Base-by-base conservation (phyloP, 2,113 vertebrate species). In the Thalassarche chlororhynchos region DNA sequence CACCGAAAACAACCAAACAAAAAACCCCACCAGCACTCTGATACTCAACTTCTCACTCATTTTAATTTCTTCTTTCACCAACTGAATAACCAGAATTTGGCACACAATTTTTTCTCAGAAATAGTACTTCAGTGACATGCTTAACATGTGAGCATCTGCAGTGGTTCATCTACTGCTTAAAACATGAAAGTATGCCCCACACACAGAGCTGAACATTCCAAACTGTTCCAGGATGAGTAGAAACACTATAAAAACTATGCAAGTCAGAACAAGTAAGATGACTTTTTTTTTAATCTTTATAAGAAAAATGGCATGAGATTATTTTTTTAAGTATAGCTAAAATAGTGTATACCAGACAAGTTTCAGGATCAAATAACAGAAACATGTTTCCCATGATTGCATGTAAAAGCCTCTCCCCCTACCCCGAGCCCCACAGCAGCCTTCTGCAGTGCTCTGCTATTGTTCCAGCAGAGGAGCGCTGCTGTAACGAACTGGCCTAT, bases 61-160 rank as follows among this genome's bases (percentile, higher is more conserved):
- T 70, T 78, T 66, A 34, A 18, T 70, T 80, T 93, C 72, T 95
- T 46, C 61, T 87, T 91, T 75, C 55, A 89, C 68, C 72, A 85
- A 57, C 21, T 19, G 69, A 84, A 81, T 64, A 93, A 89, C 54
- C 64, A 94, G 85, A 97, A 92, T 62, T 51, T 77, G 72, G 83
- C 69, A 78, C 49, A 36, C 13, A 5, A 5, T 31, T 76, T 69
- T 34, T 75, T 54, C 49, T 92, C 82, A 62, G 76, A 92, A 97
- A 91, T 12, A 84, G 72, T 25, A 42, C 72, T 93, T 94, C 68
- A 34, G 75, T 77, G 90, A 81, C 68, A 70, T 92, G 49, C 58
- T 71, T 51, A 91, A 92, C 66, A 78, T 23, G 58, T 90, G 71
- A 93, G 44, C 75, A 66, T 90, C 84, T 70, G 84, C 84, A 96